Evolutionary conservation across 2,113 vertebrate species (phyloP).

Genomic region (Pelvicachromis taeniatus): DNA sequence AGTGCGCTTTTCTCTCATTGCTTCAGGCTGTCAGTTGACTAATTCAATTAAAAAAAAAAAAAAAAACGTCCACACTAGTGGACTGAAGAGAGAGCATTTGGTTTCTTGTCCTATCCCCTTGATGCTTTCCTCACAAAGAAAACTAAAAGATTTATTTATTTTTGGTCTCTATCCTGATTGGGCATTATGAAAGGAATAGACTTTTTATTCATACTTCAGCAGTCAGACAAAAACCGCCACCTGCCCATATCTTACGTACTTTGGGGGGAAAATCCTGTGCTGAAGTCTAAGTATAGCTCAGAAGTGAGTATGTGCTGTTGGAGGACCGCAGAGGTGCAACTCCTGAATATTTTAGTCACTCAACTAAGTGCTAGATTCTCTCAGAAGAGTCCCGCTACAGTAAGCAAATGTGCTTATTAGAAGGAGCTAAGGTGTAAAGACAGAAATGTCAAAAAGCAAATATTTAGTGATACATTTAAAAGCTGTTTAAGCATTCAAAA

Average conservation of each 20-base stretch:
- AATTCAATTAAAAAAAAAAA: constrained; percentile 18
- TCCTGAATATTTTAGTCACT: constrained; percentile 48
- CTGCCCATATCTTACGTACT: not conserved
- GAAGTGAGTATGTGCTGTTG: not conserved
- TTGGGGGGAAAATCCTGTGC: not conserved
- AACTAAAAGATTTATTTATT: not conserved
- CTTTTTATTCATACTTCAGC: not conserved
- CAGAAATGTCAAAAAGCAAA: not conserved
- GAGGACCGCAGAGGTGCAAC: not conserved
- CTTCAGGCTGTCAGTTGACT: not conserved
- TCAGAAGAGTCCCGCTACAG: not conserved
- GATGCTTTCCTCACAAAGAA: not conserved
- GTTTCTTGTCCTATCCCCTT: not conserved
- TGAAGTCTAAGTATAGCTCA: not conserved
- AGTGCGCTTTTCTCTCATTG: constrained; percentile 16
- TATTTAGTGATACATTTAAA: constrained; percentile 3
- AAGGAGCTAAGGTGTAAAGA: not conserved
- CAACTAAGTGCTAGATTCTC: not conserved
- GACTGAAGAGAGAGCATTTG: not conserved
- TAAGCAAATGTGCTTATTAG: not conserved
- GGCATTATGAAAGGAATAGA: not conserved
- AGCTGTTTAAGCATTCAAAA: not conserved
- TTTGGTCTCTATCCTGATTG: not conserved
- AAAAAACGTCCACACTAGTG: not conserved
- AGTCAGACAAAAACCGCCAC: not conserved